phyloP scores from a whole-genome alignment of 2,797 vertebrate genomes.

The Myotis daubentonii region DNA sequence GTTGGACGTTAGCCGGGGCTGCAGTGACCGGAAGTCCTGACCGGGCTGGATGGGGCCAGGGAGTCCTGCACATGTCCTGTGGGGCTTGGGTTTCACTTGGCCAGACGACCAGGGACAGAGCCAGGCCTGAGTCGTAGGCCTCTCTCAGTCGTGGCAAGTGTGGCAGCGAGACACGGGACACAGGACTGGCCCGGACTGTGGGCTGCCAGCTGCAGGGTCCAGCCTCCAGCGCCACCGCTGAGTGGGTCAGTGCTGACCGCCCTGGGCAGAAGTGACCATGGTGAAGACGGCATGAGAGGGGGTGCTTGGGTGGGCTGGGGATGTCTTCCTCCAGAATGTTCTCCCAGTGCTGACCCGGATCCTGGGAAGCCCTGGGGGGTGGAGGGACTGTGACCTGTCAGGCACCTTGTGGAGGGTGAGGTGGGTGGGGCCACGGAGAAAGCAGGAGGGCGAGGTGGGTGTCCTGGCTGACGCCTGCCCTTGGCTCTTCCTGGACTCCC shows the following conservation, averaged over 20 bases:
- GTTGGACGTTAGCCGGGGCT: background rate
- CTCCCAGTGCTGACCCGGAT: background rate
- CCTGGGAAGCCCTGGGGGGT: fast-evolving
- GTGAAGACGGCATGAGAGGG: background rate
- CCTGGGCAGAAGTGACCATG: background rate
- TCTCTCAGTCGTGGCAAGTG: background rate
- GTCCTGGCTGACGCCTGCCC: background rate
- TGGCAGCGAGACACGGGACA: too few relatives aligned
- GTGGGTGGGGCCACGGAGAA: background rate
- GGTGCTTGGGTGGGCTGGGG: background rate
- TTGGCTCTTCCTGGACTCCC: background rate
- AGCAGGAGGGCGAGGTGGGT: background rate
- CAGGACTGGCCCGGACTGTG: background rate
- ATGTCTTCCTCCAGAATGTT: background rate
- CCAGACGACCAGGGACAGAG: background rate
- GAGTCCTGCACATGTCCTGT: fast-evolving
- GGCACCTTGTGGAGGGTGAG: background rate
- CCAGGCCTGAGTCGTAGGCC: background rate
- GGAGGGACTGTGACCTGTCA: background rate
- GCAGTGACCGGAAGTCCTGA: background rate
- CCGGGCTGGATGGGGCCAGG: fast-evolving
- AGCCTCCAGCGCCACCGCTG: background rate
- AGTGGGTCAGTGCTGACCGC: background rate
- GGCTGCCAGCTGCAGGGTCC: background rate
- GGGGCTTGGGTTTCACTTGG: background rate